Evolutionary conservation across 1,140 invertebrate genomes (phyloP), one percentile per base, ranked within the genome.

Genomic region (Harlomillsia oculata): DNA sequence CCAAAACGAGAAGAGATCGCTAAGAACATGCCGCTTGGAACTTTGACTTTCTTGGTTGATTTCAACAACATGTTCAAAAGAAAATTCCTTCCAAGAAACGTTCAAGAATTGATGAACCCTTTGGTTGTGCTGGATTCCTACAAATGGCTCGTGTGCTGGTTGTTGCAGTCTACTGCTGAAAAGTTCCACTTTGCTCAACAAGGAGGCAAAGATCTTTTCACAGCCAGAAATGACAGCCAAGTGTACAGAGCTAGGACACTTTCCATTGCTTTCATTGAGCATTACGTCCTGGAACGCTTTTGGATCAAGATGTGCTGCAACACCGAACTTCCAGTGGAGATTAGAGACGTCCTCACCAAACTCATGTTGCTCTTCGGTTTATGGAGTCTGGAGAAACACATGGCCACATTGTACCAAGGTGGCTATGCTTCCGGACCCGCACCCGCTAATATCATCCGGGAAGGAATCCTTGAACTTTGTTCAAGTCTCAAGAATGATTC

Each of bases 121-220:
- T 67, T 76, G 55, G 80, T 83, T 70, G 76, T 89, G 48, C 69
- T 88, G 1, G 71, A 76, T 34, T 80, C 79, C 34, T 89, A 87
- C 67, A 78, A 85, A 70, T 95, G 90, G 89, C 72, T 96, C 6
- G 72, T 89, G 4, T 80, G 80, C 30, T 85, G 82, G 73, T 70
- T 85, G 20, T 71, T 89, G 41, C 74, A 81, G 61, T 72, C 77
- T 50, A 84, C 82, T 2, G 73, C 76, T 13, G 75, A 77, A 34
- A 81, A 81, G 64, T 74, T 86, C 39, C 71, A 83, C 40, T 55
- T 46, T 9, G 41, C 62, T 39, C 53, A 68, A 13, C 54, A 74
- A 3, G 69, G 72, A 23, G 82, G 82, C 1, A 75, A 78, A n/a
- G 78, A 83, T 67, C 70, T 75, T 20, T 93, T 94, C 66, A 77